A percentile compares a stretch with the other conserved stretches of the same genome.
phyloP scores from a whole-genome alignment of 2,113 vertebrate genomes.

The Paracanthobrama guichenoti region DNA sequence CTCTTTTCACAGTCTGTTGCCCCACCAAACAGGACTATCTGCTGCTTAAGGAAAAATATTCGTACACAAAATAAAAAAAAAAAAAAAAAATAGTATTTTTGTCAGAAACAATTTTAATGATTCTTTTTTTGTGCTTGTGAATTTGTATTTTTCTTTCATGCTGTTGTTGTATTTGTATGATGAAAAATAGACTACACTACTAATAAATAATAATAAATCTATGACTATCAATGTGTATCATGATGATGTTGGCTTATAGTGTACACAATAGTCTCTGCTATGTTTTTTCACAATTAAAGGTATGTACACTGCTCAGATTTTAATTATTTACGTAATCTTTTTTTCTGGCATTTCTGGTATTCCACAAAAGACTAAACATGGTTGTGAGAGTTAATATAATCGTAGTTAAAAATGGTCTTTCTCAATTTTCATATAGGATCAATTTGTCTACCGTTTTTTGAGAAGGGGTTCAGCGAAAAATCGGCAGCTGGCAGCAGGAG shows the following conservation, averaged over 20 bases:
- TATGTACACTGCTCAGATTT: no score
- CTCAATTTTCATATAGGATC: background rate
- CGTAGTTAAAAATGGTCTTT: background rate
- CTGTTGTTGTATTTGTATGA: background rate
- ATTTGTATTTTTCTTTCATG: background rate
- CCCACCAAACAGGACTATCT: conserved; percentile 41
- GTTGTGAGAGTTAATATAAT: no score
- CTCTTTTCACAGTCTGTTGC: conserved; percentile 16
- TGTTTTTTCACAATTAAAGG: background rate
- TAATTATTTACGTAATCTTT: background rate
- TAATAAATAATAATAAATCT: background rate
- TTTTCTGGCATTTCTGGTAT: background rate
- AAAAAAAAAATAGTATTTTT: background rate
- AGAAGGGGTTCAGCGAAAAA: no score
- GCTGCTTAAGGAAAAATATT: background rate
- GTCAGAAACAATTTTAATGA: background rate
- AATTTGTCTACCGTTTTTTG: background rate
- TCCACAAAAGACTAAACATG: background rate
- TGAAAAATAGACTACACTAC: background rate
- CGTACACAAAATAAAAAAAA: background rate
- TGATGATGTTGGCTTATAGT: background rate
- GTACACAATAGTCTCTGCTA: background rate
- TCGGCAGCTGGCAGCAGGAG: no score
- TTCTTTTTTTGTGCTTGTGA: background rate
- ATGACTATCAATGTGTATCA: background rate